Base-by-base conservation (phyloP, 2,888 invertebrate species). In the Dascillus cervinus region DNA sequence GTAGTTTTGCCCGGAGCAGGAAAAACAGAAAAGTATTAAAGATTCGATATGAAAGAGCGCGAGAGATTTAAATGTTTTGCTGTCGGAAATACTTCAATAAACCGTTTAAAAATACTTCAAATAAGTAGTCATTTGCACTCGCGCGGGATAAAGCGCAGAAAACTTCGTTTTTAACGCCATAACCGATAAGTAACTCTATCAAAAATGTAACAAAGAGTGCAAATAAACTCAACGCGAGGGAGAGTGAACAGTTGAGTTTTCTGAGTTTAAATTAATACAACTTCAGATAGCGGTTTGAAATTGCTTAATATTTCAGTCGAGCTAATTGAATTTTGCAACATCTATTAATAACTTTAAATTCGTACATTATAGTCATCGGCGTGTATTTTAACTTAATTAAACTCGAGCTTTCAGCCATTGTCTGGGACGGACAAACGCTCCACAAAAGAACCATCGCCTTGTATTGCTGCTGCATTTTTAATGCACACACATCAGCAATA, bases 331-430 rank as follows among this genome's bases (percentile, higher is more conserved):
- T 55, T 53, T 44, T 40, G 46, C 49, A 46, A 45, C 50, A 50
- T 49, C 55, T 52, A 55, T 55, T 55, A 55, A 55, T 55, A 55
- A 55, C 50, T 54, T 51, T 41, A 45, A 50, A 55, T 49, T 52
- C 50, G 26, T 21, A 26, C 43, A 30, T 43, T 47, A 43, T 41
- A 47, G 42, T 48, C 48, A 46, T 46, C 46, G 46, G 45, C 48
- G 45, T 44, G 37, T 37, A 41, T 42, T 43, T 44, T 47, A 38
- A n/a, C n/a, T n/a, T n/a, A n/a, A n/a, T n/a, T n/a, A n/a, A n/a
- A n/a, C n/a, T n/a, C n/a, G n/a, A n/a, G n/a, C n/a, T n/a, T n/a
- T n/a, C n/a, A n/a, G n/a, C n/a, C n/a, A n/a, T n/a, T n/a, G n/a
- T n/a, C n/a, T n/a, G n/a, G n/a, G n/a, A n/a, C n/a, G n/a, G n/a